Conservation (phyloP, 2,797 vertebrate genomes). For the Delichon dasypus region DNA sequence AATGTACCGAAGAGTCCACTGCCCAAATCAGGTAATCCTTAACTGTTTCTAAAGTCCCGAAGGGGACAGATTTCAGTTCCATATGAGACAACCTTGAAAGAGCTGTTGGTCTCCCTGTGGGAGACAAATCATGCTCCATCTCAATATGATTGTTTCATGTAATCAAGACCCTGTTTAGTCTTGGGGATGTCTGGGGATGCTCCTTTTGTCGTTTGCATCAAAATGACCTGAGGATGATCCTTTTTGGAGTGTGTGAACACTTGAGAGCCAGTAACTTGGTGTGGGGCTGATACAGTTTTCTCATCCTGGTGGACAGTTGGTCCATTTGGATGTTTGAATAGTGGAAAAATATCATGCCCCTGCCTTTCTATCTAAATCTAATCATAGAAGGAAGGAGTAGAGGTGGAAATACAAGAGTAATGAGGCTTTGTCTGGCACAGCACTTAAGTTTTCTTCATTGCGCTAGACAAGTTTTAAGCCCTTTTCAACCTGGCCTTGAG, state of each 20-base stretch:
- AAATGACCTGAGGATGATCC: neutral
- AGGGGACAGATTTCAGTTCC: neutral
- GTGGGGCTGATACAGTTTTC: neutral
- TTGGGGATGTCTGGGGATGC: neutral
- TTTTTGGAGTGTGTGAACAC: neutral
- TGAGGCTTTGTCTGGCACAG: neutral
- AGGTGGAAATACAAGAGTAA: neutral
- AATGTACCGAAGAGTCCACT: constrained; percentile 88
- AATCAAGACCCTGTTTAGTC: neutral
- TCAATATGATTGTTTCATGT: neutral
- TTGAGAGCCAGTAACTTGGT: neutral
- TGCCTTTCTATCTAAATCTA: neutral
- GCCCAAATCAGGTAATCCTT: constrained; percentile 89
- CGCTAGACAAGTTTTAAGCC: neutral
- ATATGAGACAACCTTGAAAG: neutral
- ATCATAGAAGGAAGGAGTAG: neutral
- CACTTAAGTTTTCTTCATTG: neutral
- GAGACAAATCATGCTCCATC: neutral
- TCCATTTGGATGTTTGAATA: neutral
- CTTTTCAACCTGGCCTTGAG: neutral
- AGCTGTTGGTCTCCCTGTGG: neutral
- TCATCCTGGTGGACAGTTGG: neutral
- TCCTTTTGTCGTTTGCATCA: neutral
- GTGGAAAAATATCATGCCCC: neutral
- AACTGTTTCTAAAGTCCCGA: neutral